Evolutionary conservation across 2,888 invertebrate genomes (phyloP).

Genomic region (Oscheius onirici): DNA sequence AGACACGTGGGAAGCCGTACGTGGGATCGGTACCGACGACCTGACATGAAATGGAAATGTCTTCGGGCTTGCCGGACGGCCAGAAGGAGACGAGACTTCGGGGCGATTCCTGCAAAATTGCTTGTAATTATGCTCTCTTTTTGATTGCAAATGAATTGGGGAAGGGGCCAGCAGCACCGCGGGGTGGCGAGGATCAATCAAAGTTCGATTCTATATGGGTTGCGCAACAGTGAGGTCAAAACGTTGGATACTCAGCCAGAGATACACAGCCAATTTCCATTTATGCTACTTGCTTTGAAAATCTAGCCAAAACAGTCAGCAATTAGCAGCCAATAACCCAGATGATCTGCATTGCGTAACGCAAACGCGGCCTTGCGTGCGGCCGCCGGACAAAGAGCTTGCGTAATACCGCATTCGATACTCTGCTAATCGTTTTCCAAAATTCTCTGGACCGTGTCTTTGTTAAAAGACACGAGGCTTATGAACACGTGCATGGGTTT

Average conservation of each 20-base stretch:
- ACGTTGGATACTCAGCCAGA: too few species aligned
- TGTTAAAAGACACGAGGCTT: neutral
- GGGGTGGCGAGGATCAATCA: neutral
- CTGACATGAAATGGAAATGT: conserved; percentile 53
- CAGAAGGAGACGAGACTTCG: conserved; percentile 41
- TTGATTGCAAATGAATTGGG: neutral
- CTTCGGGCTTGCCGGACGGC: conserved; percentile 47
- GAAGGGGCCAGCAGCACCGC: conserved; percentile 15
- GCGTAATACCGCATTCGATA: conserved; percentile 21
- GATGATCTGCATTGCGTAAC: conserved; percentile 18
- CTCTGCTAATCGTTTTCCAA: conserved; percentile 4
- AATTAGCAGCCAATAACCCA: neutral
- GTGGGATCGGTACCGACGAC: conserved; percentile 64
- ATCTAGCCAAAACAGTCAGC: neutral
- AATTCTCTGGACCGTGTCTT: neutral
- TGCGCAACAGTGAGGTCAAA: conserved; percentile 1
- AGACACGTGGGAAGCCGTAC: conserved; percentile 64
- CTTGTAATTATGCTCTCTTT: too few species aligned
- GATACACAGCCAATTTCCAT: too few species aligned
- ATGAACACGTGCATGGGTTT: neutral
- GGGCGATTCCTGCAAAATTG: conserved; percentile 35
- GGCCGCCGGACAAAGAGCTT: conserved; percentile 28
- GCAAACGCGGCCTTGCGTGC: conserved; percentile 15
- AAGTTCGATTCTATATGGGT: neutral
- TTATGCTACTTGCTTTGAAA: too few species aligned